Conservation (phyloP, 2,888 invertebrate species). For the Drosophila anomelani region DNA sequence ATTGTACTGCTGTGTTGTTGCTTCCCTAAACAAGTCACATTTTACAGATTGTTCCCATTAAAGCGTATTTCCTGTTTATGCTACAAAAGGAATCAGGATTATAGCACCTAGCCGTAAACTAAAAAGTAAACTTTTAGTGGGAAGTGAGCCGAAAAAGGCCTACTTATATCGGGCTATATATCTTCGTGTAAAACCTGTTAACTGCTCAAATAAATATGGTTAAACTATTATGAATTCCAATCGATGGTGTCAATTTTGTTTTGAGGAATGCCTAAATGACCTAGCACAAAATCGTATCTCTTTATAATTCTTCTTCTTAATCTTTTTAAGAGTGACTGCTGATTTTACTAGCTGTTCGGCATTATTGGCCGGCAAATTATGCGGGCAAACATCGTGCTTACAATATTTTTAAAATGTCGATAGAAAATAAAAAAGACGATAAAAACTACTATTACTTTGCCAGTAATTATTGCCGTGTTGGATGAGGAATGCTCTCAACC, state of each 20-base stretch:
- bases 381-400: too few species aligned
- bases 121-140: constrained; percentile 9
- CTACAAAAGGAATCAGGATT: constrained; percentile 16
- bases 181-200: constrained; percentile 32
- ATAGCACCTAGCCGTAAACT: constrained; percentile 4
- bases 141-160: background rate
- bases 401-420: too few species aligned
- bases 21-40: constrained; percentile 74
- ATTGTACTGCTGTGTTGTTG: constrained; percentile 40
- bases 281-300: constrained; percentile 18
- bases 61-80: constrained; percentile 31
- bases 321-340: too few species aligned
- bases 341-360: too few species aligned
- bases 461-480: too few species aligned
- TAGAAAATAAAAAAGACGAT: too few species aligned
- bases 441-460: too few species aligned
- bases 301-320: too few species aligned
- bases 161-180: background rate
- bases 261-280: constrained; percentile 35
- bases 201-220: constrained; percentile 57
- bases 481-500: too few species aligned
- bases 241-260: constrained; percentile 33
- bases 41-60: constrained; percentile 36
- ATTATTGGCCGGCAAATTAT: too few species aligned
- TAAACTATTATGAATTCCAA: constrained; percentile 40